These are phyloP conservation scores for Trichosurus vulpecula DNA, from an alignment of 2,797 vertebrate genomes.

Conservation along the genomic window DNA sequence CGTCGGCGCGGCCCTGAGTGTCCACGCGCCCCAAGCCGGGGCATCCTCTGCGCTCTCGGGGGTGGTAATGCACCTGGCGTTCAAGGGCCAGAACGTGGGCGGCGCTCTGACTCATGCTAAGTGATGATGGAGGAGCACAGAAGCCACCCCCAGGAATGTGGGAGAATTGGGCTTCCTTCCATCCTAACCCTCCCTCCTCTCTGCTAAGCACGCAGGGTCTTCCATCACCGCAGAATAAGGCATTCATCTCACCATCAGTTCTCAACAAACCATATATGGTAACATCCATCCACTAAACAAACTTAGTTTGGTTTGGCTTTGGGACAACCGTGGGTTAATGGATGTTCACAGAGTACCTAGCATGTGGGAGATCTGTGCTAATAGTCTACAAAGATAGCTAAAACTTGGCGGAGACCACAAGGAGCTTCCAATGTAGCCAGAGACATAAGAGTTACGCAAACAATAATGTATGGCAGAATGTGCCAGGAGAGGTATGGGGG, in stretches of 20 bases:
- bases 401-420: background rate
- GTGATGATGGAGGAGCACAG: background rate
- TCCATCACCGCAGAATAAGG: background rate
- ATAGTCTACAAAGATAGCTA: background rate
- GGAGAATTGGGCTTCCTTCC: background rate
- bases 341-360: background rate
- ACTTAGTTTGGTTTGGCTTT: background rate
- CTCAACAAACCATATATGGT: background rate
- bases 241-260: background rate
- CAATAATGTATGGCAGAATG: background rate
- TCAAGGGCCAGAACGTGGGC: background rate
- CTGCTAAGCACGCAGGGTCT: background rate
- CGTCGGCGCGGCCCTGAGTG: background rate
- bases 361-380: background rate
- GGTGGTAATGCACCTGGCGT: background rate
- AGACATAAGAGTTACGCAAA: background rate
- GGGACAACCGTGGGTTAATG: background rate
- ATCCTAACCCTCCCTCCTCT: accelerated
- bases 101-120: no score
- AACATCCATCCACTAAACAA: background rate
- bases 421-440: background rate
- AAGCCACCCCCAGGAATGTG: background rate
- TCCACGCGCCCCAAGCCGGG: no score
- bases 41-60: background rate
- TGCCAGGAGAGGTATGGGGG: background rate